phyloP scores from a whole-genome alignment of 2,888 invertebrate genomes.

The Scaptomyza cyrtandrae region DNA sequence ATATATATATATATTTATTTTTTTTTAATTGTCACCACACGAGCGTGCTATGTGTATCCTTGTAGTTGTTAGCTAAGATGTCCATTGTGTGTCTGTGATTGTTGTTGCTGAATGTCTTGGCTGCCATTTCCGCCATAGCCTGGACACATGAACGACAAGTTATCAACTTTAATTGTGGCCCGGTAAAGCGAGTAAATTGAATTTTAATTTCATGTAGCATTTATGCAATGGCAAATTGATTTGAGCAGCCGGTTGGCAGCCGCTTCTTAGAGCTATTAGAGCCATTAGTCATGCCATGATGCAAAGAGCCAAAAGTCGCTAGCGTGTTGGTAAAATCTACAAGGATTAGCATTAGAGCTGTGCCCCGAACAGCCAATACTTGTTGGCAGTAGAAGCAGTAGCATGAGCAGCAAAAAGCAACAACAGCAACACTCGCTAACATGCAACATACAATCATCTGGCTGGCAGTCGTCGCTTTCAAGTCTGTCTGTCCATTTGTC shows the following conservation, averaged over 20 bases:
- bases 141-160: conserved; percentile 26
- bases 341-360: conserved; percentile 70
- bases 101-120: conserved; percentile 24
- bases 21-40: conserved; percentile 41
- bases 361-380: conserved; percentile 15
- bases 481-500: conserved; percentile 24
- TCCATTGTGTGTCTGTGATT: conserved; percentile 19
- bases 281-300: conserved; percentile 68
- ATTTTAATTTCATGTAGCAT: conserved; percentile 73
- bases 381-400: conserved; percentile 25
- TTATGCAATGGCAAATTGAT: conserved; percentile 73
- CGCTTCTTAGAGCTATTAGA: conserved; percentile 45
- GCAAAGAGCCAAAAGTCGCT: conserved; percentile 35
- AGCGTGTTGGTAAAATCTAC: conserved; percentile 44
- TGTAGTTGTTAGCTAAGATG: conserved; percentile 24
- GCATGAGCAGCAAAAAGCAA: conserved; percentile 37
- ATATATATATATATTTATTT: conserved; percentile 9
- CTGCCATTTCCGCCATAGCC: conserved; percentile 46
- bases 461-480: conserved; percentile 28
- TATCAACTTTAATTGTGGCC: conserved; percentile 48
- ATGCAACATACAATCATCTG: conserved; percentile 78
- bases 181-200: conserved; percentile 50
- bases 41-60: conserved; percentile 56
- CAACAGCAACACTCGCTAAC: conserved; percentile 51
- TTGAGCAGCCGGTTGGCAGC: conserved; percentile 47